Conservation (phyloP, 2,797 vertebrate genomes). For the Hydrophis major region DNA sequence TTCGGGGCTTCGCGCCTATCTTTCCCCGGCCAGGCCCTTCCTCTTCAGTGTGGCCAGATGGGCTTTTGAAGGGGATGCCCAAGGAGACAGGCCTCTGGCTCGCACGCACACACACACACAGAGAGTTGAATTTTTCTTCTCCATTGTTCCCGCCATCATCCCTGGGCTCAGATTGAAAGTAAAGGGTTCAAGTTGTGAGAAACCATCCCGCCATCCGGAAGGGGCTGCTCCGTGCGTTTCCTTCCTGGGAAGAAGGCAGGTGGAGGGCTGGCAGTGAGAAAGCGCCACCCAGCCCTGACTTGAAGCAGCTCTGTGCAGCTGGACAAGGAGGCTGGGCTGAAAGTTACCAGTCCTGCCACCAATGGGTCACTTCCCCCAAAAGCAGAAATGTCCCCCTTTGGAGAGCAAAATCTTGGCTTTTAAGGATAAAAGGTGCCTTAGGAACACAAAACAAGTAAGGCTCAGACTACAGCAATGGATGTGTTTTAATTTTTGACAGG, state of each 20-base stretch:
- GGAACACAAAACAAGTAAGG: neutral
- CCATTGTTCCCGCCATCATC: neutral
- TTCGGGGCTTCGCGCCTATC: neutral
- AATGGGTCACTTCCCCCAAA: neutral
- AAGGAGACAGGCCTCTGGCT: neutral
- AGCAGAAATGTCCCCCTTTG: neutral
- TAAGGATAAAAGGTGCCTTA: neutral
- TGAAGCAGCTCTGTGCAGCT: neutral
- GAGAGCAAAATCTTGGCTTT: neutral
- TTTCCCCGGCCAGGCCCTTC: neutral
- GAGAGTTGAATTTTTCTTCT: neutral
- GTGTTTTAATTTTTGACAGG: neutral
- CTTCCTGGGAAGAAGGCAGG: neutral
- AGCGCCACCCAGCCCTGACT: neutral
- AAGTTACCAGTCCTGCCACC: neutral
- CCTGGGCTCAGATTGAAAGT: neutral
- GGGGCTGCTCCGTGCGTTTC: neutral
- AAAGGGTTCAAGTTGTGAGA: neutral
- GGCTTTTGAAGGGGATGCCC: neutral
- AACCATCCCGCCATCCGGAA: too few relatives aligned
- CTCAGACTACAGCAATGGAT: neutral
- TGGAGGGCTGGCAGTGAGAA: neutral
- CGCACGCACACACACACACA: too few relatives aligned
- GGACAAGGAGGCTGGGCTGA: neutral
- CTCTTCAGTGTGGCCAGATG: neutral